phyloP scores from a whole-genome alignment of 2,797 vertebrate species.

The Fringilla coelebs region DNA sequence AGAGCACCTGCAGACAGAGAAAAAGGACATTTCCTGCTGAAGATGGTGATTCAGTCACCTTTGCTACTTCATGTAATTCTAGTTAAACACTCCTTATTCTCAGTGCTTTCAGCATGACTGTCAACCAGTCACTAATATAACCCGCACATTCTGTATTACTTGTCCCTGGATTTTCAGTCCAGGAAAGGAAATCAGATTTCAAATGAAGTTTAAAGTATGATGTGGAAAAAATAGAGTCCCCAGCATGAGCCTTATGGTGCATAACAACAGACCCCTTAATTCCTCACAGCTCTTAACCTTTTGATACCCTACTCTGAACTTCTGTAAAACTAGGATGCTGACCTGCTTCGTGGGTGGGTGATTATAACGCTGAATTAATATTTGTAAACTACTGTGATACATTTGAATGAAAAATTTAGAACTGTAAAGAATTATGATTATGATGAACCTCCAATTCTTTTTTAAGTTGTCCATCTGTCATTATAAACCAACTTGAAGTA shows the following conservation, averaged over 20 bases:
- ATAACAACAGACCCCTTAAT: slow-evolving; percentile 45
- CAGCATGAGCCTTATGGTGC: slow-evolving; percentile 48
- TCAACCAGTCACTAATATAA: neutral
- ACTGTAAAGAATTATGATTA: slow-evolving; percentile 57
- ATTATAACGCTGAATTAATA: slow-evolving; percentile 61
- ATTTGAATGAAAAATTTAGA: slow-evolving; percentile 62
- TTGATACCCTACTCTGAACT: slow-evolving; percentile 33
- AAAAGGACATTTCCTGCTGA: neutral
- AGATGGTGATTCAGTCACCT: neutral
- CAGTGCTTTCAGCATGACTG: neutral
- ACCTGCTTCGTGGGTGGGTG: slow-evolving; percentile 48
- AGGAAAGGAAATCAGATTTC: slow-evolving; percentile 17
- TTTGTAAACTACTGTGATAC: slow-evolving; percentile 56
- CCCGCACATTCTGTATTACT: neutral
- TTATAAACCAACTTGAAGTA: slow-evolving; percentile 40
- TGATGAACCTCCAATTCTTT: slow-evolving; percentile 52
- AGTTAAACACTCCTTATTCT: neutral
- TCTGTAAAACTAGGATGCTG: slow-evolving; percentile 49
- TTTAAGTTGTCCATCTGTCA: slow-evolving; percentile 66
- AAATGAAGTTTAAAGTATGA: slow-evolving; percentile 15
- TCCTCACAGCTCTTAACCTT: slow-evolving; percentile 62
- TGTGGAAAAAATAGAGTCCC: slow-evolving; percentile 39
- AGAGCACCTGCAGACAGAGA: neutral
- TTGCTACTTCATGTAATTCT: neutral
- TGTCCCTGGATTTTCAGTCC: neutral